Evolutionary conservation across 2,888 invertebrate species (phyloP).

Genomic region (Chironomus tentans): DNA sequence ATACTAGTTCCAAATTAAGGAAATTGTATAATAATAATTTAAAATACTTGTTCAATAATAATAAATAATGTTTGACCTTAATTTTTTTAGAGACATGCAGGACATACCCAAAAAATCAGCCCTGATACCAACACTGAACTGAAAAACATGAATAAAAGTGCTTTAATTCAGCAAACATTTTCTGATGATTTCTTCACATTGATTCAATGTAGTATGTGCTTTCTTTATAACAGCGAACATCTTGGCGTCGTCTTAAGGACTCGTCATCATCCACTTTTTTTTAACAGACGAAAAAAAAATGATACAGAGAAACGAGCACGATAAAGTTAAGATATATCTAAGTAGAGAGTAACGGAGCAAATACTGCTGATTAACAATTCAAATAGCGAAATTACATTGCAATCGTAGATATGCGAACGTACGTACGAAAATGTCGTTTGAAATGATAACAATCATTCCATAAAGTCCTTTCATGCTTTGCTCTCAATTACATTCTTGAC

Average conservation of each 20-base stretch:
- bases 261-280: background rate
- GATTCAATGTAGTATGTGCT: background rate
- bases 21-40: too few relatives aligned
- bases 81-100: too few relatives aligned
- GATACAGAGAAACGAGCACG: too few relatives aligned
- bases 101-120: too few relatives aligned
- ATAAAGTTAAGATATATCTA: too few relatives aligned
- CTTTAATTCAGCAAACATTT: background rate
- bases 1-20: too few relatives aligned
- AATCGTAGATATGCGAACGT: slow-evolving; percentile 1
- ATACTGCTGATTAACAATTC: slow-evolving; percentile 24
- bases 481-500: slow-evolving; percentile 11
- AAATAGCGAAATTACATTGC: slow-evolving; percentile 24
- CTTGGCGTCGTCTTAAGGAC: slow-evolving; percentile 17
- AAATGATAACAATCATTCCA: slow-evolving; percentile 19
- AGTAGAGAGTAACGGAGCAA: background rate
- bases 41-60: too few relatives aligned
- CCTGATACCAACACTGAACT: background rate
- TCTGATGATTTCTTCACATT: background rate
- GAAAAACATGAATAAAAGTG: background rate
- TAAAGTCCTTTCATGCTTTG: slow-evolving; percentile 7
- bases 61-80: too few relatives aligned
- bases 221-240: background rate
- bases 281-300: too few relatives aligned
- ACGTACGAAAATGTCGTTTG: background rate